phyloP scores from a whole-genome alignment of 2,797 vertebrate genomes.

The Bufotes viridis region DNA sequence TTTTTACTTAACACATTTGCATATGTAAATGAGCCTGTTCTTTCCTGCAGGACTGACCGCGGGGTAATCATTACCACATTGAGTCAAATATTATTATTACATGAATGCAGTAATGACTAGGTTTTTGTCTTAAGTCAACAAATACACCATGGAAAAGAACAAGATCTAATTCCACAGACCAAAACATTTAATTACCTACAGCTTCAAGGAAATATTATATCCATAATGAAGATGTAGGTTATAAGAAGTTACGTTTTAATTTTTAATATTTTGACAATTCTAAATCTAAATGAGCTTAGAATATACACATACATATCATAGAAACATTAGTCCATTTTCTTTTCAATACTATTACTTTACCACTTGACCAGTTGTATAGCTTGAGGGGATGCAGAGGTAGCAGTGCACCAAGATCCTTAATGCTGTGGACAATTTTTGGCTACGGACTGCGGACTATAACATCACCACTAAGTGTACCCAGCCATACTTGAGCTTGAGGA shows the following conservation, averaged over 20 bases:
- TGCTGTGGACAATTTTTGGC: no score
- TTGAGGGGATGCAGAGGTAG: no score
- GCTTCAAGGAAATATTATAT: neutral
- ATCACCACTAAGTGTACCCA: no score
- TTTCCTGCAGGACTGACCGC: slow-evolving; percentile 16
- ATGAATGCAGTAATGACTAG: slow-evolving; percentile 28
- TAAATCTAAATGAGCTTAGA: neutral
- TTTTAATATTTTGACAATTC: slow-evolving; percentile 12
- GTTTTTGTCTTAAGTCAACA: neutral
- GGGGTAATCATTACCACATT: slow-evolving; percentile 14
- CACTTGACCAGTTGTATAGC: neutral
- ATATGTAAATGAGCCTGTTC: slow-evolving; percentile 13
- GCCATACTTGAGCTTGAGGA: no score
- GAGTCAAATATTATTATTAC: slow-evolving; percentile 28
- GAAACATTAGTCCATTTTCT: neutral
- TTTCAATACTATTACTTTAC: neutral
- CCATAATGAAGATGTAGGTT: neutral
- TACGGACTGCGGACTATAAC: no score
- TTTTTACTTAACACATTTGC: neutral
- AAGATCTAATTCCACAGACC: neutral
- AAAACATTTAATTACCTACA: slow-evolving; percentile 32
- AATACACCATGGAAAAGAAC: slow-evolving; percentile 12
- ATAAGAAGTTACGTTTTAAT: neutral
- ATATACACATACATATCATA: neutral
- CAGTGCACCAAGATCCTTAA: no score